Percentiles rank a stretch among this genome's conserved stretches.
These are phyloP conservation scores for Protonemura montana DNA, from an alignment of 2,888 invertebrate genomes.

Conservation along the genomic window DNA sequence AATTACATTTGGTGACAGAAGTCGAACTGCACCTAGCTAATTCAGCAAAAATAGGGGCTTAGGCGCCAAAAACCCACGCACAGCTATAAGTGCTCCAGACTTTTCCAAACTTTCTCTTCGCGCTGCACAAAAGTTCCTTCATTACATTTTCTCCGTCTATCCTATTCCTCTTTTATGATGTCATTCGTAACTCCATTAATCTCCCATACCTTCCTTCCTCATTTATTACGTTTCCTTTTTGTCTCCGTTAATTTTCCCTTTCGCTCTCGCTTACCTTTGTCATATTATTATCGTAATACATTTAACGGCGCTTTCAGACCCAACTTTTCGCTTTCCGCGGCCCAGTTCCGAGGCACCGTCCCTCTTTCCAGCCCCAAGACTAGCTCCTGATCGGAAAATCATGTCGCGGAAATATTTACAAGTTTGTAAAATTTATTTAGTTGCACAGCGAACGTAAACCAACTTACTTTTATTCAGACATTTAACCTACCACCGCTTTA, in stretches of 20 bases:
- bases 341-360: not conserved
- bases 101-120: conserved; percentile 42
- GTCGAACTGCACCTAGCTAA: not conserved
- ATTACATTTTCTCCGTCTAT: conserved; percentile 35
- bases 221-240: conserved; percentile 43
- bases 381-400: not conserved
- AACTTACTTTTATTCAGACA: no score
- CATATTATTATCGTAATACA: conserved; percentile 45
- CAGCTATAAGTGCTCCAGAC: conserved; percentile 44
- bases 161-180: conserved; percentile 37
- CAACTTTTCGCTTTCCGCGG: not conserved
- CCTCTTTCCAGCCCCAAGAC: not conserved
- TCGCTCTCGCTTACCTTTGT: conserved; percentile 43
- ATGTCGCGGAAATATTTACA: not conserved
- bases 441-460: not conserved
- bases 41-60: conserved; percentile 21
- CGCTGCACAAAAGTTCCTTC: conserved; percentile 43
- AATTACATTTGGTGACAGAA: not conserved
- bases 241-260: conserved; percentile 43
- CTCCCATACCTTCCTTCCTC: conserved; percentile 41
- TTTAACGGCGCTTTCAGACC: conserved; percentile 27
- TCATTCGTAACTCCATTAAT: conserved; percentile 41
- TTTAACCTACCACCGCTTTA: not conserved
- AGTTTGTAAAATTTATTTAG: not conserved
- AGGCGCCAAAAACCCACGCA: conserved; percentile 15